phyloP scores from a whole-genome alignment of 2,113 vertebrate genomes.

The Silurus meridionalis region DNA sequence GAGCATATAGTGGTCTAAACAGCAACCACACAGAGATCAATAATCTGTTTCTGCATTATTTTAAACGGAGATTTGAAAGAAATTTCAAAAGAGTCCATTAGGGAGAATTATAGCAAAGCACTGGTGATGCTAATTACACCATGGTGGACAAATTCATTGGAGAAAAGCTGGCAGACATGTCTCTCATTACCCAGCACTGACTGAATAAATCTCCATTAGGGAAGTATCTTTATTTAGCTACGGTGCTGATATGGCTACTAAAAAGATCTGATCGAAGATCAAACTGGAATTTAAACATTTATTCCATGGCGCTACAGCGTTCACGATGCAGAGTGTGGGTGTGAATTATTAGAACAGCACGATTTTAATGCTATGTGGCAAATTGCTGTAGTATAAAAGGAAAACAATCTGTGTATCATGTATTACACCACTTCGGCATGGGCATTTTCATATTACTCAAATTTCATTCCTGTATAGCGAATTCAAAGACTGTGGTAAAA shows the following conservation, averaged over 20 bases:
- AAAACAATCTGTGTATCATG: too few species aligned
- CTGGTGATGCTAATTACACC: conserved; percentile 24
- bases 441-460: background rate
- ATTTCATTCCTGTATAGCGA: background rate
- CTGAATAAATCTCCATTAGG: conserved; percentile 20
- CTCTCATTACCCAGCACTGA: conserved; percentile 29
- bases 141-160: background rate
- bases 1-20: background rate
- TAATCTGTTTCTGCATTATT: background rate
- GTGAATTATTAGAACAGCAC: background rate
- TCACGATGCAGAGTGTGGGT: too few species aligned
- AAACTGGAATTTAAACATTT: background rate
- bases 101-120: conserved; percentile 24
- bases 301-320: background rate
- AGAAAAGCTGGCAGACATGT: conserved; percentile 28
- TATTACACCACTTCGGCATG: too few species aligned
- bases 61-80: background rate
- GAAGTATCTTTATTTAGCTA: background rate
- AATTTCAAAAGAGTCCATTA: conserved; percentile 32
- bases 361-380: background rate
- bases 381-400: background rate
- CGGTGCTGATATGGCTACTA: background rate
- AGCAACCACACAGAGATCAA: background rate
- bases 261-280: background rate
- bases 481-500: background rate